phyloP scores from a whole-genome alignment of 1,140 invertebrate genomes.

The Lutraria rhynchaena region DNA sequence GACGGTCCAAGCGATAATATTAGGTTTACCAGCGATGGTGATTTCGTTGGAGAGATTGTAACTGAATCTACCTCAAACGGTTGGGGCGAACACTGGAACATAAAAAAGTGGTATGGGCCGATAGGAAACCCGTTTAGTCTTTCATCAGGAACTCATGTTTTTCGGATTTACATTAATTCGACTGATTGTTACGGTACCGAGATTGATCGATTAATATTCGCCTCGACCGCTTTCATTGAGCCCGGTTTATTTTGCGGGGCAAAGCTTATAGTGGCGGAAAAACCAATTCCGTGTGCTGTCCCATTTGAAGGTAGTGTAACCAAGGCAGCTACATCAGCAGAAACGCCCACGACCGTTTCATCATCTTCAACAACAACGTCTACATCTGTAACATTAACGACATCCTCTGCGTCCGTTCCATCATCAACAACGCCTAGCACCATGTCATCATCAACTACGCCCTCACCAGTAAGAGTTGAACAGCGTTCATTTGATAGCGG shows the following conservation, averaged over 20 bases:
- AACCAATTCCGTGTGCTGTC: too few relatives aligned
- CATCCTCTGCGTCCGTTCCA: too few relatives aligned
- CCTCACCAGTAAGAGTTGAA: background rate
- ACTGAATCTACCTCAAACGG: conserved; percentile 11
- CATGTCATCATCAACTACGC: conserved; percentile 17
- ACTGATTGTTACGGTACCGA: conserved; percentile 24
- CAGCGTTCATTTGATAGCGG: background rate
- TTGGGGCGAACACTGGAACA: conserved; percentile 23
- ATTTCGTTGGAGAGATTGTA: background rate
- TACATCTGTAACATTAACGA: too few relatives aligned
- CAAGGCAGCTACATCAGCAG: too few relatives aligned
- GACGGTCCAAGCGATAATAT: conserved; percentile 27
- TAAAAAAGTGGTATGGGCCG: background rate
- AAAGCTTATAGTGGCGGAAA: too few relatives aligned
- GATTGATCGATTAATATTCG: too few relatives aligned
- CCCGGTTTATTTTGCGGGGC: too few relatives aligned
- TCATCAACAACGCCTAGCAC: background rate
- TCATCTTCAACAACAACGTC: too few relatives aligned
- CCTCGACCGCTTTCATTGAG: too few relatives aligned
- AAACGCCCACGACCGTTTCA: too few relatives aligned
- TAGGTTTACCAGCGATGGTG: background rate
- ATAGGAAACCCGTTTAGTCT: background rate
- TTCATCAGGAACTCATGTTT: background rate
- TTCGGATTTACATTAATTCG: background rate
- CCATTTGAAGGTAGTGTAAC: background rate